Conservation (phyloP, 2,113 vertebrate species). For the Sinocyclocheilus anophthalmus region DNA sequence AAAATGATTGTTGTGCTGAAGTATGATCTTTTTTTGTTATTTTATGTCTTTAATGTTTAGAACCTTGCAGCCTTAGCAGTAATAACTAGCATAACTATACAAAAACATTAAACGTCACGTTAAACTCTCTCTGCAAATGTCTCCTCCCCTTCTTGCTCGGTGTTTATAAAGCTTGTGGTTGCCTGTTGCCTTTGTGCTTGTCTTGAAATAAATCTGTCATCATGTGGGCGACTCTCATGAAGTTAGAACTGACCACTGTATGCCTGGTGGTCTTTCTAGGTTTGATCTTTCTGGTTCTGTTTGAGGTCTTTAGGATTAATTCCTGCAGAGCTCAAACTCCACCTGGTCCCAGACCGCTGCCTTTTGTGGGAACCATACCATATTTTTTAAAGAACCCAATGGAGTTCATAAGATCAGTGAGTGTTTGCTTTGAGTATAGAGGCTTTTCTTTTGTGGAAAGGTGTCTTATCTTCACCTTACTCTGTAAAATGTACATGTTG, state of each 20-base stretch:
- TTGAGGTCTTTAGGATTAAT: conserved; percentile 48
- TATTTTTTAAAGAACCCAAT: too few species aligned
- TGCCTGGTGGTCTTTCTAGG: conserved; percentile 11
- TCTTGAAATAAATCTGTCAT: neutral
- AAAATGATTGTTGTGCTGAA: too few species aligned
- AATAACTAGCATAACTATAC: neutral
- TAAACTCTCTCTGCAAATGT: neutral
- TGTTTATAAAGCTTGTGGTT: neutral
- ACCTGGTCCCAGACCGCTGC: conserved; percentile 53
- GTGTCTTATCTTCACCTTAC: too few species aligned
- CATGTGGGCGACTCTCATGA: conserved; percentile 43
- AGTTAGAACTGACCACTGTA: conserved; percentile 24
- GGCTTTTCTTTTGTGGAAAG: too few species aligned
- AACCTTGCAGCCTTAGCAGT: too few species aligned
- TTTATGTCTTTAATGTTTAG: too few species aligned
- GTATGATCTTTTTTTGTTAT: too few species aligned
- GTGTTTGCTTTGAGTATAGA: neutral
- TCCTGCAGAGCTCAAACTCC: conserved; percentile 34
- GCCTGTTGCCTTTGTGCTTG: neutral
- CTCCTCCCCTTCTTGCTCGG: neutral
- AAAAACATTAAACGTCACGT: neutral
- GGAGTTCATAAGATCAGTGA: conserved; percentile 32
- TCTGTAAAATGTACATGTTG: too few species aligned
- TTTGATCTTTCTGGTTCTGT: conserved; percentile 39
- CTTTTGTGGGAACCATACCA: too few species aligned